Base-by-base conservation (phyloP, 2,888 invertebrate genomes). In the Patella pellucida region DNA sequence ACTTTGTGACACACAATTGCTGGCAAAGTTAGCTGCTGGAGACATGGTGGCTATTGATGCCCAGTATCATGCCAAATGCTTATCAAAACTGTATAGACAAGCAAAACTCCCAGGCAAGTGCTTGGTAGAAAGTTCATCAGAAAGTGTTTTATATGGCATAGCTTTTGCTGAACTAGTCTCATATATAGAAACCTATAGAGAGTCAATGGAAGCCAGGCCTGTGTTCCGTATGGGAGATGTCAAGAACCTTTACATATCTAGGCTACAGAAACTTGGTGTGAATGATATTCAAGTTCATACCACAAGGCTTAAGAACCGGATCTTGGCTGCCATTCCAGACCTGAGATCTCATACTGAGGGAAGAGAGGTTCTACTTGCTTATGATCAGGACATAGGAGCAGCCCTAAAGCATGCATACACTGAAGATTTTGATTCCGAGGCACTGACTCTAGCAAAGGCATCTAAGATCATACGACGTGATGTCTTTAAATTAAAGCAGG, bases 351-450 rank as follows among this genome's bases (percentile, higher is more conserved):
- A 71, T 50, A 73, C 73, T 68, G 68, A 72, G 15, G 75, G 78
- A 50, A 90, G 89, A 83, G 69, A 77, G 23, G 54, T 68, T 5
- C n/a, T 74, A 12, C 54, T 77, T 11, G 51, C 50, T 3, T 68
- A 62, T 54, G n/a, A 68, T 31, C 31, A 71, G 16, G 73, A 77
- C 51, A 19, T 75, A n/a, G 76, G 68, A 23, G 12, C 41, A 19
- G 72, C 72, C n/a, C 14, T 75, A 16, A 3, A 50, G 50, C 52
- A 72, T 16, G 52, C 31, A 54, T 72, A 0, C 12, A 23, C 51
- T 19, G 16, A 54, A 12, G 72, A 56, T 27, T 9, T 19, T n/a
- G 27, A 67, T 72, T 72, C 68, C 19, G 52, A 68, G 56, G 75
- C 68, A 16, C 50, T 52, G 15, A 16, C 23, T 15, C 67, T 27